Evolutionary conservation across 92 coral and sea anemone genomes (phyloP).

Genomic region (Porites evermanni): DNA sequence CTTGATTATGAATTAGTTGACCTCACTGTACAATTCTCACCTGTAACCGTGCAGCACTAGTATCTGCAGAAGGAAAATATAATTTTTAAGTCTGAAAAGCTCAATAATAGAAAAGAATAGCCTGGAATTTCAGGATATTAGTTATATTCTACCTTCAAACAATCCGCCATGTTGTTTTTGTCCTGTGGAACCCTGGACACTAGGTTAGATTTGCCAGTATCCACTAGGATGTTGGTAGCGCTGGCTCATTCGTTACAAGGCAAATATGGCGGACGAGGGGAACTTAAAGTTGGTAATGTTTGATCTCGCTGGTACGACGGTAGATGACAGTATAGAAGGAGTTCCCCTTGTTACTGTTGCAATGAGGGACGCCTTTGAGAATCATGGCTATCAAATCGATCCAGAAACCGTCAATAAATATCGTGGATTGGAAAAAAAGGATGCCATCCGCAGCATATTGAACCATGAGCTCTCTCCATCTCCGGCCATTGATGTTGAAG

Average conservation of each 20-base stretch:
- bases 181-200: conserved; percentile 59
- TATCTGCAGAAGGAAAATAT: conserved; percentile 68
- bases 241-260: not conserved
- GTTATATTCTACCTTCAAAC: conserved; percentile 65
- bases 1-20: too few relatives aligned
- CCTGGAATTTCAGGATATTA: not conserved
- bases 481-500: conserved; percentile 51
- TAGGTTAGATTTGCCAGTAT: conserved; percentile 62
- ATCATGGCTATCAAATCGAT: conserved; percentile 71
- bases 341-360: conserved; percentile 91
- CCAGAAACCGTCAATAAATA: conserved; percentile 80
- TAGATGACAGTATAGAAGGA: conserved; percentile 88
- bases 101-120: too few relatives aligned
- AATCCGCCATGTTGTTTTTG: conserved; percentile 52
- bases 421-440: conserved; percentile 96
- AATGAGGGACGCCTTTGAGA: conserved; percentile 80
- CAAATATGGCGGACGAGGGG: conserved; percentile 65
- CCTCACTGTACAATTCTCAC: conserved; percentile 32
- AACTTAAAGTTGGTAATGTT: conserved; percentile 79
- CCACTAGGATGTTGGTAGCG: not conserved
- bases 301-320: conserved; percentile 97
- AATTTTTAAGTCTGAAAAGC: not conserved
- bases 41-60: conserved; percentile 97
- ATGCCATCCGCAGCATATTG: conserved; percentile 74
- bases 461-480: not conserved